These are phyloP conservation scores for Coendou prehensilis DNA, from an alignment of 2,797 vertebrate species.

Conservation along the genomic window DNA sequence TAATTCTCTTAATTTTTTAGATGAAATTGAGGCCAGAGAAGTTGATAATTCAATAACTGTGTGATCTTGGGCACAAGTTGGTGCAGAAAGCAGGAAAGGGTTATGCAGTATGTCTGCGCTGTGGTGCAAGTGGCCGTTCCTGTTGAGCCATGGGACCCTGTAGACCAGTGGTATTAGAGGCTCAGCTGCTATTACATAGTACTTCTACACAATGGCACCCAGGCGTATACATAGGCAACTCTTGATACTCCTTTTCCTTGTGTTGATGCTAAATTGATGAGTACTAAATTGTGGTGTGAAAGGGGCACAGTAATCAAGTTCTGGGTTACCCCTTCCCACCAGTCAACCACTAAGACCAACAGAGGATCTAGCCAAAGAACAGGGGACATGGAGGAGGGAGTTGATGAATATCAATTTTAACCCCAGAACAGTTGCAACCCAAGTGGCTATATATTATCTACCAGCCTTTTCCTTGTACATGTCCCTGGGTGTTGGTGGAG, in stretches of 20 bases:
- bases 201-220: background rate
- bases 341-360: background rate
- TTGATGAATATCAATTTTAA: background rate
- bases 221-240: background rate
- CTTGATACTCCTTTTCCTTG: background rate
- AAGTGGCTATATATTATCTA: background rate
- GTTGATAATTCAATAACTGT: background rate
- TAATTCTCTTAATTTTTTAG: conserved; percentile 40
- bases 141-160: background rate
- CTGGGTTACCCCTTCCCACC: background rate
- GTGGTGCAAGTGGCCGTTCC: background rate
- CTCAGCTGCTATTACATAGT: background rate
- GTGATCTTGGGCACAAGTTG: background rate
- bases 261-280: conserved; percentile 19
- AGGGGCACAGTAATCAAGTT: background rate
- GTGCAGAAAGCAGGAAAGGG: background rate
- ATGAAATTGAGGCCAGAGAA: background rate
- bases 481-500: background rate
- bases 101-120: background rate
- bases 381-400: background rate
- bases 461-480: background rate
- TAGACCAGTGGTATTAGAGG: background rate
- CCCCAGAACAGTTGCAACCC: background rate
- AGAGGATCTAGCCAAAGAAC: background rate
- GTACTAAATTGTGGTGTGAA: background rate